These are phyloP conservation scores for Hemiscyllium ocellatum DNA, from an alignment of 2,113 vertebrate genomes.

Conservation along the genomic window DNA sequence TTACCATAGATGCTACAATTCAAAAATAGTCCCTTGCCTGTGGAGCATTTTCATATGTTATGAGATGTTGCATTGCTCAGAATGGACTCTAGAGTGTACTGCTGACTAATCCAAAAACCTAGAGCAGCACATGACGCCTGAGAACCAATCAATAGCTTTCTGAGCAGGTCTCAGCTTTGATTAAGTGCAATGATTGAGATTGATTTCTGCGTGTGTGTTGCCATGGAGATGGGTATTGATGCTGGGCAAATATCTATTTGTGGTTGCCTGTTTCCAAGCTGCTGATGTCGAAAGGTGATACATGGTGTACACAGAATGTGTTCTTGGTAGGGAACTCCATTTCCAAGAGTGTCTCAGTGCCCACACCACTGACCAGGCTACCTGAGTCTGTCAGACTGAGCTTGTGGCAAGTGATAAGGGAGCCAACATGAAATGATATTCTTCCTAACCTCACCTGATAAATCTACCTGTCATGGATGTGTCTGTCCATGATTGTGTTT, in stretches of 20 bases:
- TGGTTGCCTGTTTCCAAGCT: background rate
- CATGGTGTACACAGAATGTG: background rate
- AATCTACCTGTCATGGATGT: too few relatives aligned
- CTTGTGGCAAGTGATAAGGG: background rate
- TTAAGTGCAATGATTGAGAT: background rate
- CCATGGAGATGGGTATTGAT: background rate
- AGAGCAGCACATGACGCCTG: background rate
- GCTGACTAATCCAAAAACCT: background rate
- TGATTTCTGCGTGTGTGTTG: background rate
- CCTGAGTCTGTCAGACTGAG: background rate
- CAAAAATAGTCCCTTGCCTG: background rate
- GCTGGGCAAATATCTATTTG: background rate
- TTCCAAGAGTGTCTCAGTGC: background rate
- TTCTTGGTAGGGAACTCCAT: background rate
- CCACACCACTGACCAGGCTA: background rate
- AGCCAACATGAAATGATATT: too few relatives aligned
- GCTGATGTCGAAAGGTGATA: background rate
- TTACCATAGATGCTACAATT: background rate
- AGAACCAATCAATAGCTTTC: background rate
- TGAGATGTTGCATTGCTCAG: background rate
- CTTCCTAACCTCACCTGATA: too few relatives aligned
- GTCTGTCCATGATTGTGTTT: too few relatives aligned
- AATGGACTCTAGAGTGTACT: background rate
- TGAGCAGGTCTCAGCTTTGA: background rate
- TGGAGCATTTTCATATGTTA: background rate